These are phyloP conservation scores for Mesitornis unicolor DNA, from an alignment of 2,113 vertebrate genomes.

Conservation along the genomic window DNA sequence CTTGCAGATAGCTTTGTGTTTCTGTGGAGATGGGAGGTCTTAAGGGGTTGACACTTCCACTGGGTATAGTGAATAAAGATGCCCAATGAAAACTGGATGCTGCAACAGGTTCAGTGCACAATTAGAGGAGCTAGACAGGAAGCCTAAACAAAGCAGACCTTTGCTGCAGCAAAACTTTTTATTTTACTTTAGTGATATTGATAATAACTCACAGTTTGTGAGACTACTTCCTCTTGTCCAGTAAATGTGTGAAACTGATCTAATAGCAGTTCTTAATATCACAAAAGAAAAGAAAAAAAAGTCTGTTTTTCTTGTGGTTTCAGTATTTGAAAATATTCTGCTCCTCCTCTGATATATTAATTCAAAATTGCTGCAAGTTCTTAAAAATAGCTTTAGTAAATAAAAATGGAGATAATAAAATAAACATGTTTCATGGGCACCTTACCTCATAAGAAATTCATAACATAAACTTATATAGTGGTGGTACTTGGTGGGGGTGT, in stretches of 20 bases:
- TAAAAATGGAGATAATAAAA: not conserved
- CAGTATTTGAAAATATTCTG: not conserved
- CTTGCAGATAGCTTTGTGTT: not conserved
- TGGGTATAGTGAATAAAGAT: not conserved
- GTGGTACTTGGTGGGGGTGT: not conserved
- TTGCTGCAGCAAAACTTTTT: not conserved
- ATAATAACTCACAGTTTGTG: not conserved
- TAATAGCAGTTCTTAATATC: not conserved
- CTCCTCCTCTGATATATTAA: not conserved
- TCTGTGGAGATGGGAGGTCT: not conserved
- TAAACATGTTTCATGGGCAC: not conserved
- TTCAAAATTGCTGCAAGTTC: not conserved
- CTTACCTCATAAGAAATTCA: not conserved
- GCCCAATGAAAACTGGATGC: not conserved
- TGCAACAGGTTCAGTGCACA: not conserved
- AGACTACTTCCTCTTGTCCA: not conserved
- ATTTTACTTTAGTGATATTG: not conserved
- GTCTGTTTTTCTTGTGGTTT: not conserved
- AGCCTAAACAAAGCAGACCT: not conserved
- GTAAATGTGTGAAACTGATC: not conserved
- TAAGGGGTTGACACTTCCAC: not conserved
- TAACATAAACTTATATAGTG: not conserved
- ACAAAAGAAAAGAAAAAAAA: not conserved
- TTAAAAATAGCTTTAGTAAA: not conserved
- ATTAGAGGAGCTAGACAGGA: not conserved